Conservation (phyloP, 1,140 invertebrate genomes). For the Aphelenchoides fujianensis region DNA sequence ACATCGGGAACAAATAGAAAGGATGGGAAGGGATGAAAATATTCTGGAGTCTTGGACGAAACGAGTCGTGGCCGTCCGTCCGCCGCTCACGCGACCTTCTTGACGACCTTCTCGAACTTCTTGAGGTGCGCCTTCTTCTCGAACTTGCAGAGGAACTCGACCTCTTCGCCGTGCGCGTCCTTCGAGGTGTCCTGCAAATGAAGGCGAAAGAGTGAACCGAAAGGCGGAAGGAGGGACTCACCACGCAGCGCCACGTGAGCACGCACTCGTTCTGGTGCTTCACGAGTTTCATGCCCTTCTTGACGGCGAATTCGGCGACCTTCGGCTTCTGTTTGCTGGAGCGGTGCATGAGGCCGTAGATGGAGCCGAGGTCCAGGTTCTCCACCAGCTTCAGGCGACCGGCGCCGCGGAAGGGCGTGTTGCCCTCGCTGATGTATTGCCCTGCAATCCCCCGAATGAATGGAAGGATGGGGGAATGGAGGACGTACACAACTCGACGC, state of each 20-base stretch:
- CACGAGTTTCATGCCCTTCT: background rate
- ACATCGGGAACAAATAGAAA: background rate
- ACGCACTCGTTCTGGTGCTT: background rate
- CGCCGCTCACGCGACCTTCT: background rate
- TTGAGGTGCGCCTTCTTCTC: background rate
- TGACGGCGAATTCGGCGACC: background rate
- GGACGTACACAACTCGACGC: no score
- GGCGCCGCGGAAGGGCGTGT: no score
- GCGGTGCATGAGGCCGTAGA: no score
- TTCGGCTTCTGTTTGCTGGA: no score
- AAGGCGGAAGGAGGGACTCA: background rate
- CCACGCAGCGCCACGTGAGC: background rate
- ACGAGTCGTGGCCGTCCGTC: no score
- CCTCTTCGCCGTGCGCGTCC: background rate
- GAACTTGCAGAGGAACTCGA: background rate
- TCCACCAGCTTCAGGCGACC: no score
- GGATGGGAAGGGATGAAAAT: no score
- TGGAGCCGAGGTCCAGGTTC: no score
- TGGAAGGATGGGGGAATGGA: no score
- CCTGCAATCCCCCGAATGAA: no score
- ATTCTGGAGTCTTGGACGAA: slow-evolving; percentile 1
- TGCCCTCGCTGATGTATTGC: no score
- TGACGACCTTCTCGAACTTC: background rate
- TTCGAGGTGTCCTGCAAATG: background rate
- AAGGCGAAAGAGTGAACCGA: background rate